Conservation (phyloP, 2,797 vertebrate species). For the Phaenicophaeus curvirostris region DNA sequence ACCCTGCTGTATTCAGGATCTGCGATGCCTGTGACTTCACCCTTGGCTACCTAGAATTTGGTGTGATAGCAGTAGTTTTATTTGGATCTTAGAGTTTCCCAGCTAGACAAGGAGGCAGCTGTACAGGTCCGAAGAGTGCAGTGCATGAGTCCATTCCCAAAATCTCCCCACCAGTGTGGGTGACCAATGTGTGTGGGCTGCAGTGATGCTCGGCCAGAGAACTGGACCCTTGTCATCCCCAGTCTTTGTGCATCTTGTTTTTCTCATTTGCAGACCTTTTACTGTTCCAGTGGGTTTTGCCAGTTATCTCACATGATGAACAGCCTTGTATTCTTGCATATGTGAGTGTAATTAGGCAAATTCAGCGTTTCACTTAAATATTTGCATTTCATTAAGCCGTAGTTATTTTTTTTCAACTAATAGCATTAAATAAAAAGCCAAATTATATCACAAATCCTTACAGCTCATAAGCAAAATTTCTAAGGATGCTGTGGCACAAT, state of each 20-base stretch:
- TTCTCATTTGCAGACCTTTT: not conserved
- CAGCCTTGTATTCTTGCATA: not conserved
- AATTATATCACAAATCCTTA: not conserved
- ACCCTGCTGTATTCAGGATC: not conserved
- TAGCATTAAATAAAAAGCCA: not conserved
- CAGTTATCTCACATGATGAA: not conserved
- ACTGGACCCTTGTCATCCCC: accelerated
- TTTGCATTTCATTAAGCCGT: not conserved
- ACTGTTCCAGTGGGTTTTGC: not conserved
- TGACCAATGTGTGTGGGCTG: not conserved
- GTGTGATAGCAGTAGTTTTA: not conserved
- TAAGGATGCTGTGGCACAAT: not conserved
- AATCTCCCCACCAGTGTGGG: too few species aligned
- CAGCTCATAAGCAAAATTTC: not conserved
- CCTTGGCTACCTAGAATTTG: accelerated
- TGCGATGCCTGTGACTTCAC: not conserved
- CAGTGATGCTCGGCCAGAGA: not conserved
- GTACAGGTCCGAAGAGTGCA: not conserved
- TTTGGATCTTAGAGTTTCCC: not conserved
- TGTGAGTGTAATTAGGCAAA: not conserved
- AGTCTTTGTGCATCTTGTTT: not conserved
- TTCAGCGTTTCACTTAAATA: not conserved
- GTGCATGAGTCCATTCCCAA: not conserved
- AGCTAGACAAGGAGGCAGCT: not conserved
- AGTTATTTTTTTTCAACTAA: not conserved